phyloP scores from a whole-genome alignment of 2,113 vertebrate genomes.

The Nansenia antarctica region DNA sequence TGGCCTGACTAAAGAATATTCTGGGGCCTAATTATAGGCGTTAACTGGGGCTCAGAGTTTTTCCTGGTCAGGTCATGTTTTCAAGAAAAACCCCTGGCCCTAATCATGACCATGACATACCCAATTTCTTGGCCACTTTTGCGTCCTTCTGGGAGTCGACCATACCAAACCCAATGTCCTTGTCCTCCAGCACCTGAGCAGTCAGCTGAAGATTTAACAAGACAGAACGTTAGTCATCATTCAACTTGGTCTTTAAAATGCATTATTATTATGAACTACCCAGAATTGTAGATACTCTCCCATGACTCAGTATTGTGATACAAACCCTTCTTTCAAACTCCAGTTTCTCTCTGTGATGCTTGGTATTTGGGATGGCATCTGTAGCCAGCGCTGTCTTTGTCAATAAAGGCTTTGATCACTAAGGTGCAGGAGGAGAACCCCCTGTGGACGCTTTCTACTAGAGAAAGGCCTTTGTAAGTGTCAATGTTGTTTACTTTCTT shows the following conservation, averaged over 20 bases:
- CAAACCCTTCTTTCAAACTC: background rate
- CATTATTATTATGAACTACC: background rate
- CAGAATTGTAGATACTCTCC: background rate
- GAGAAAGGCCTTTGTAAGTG: slow-evolving; percentile 13
- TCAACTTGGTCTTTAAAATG: background rate
- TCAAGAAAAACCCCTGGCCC: background rate
- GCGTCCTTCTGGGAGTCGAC: slow-evolving; percentile 91
- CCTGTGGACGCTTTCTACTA: slow-evolving; percentile 28
- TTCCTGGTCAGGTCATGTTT: background rate
- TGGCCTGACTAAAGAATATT: background rate
- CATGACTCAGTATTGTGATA: background rate
- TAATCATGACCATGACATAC: slow-evolving; percentile 62
- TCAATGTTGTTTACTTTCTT: slow-evolving; percentile 23
- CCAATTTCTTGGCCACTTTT: slow-evolving; percentile 93
- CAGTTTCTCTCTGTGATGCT: background rate
- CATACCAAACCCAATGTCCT: slow-evolving; percentile 90
- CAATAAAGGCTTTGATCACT: slow-evolving; percentile 27
- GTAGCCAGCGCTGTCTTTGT: slow-evolving; percentile 33
- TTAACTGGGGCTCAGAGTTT: background rate
- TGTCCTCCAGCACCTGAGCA: slow-evolving; percentile 93
- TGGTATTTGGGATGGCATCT: slow-evolving; percentile 15
- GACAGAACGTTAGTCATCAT: slow-evolving; percentile 8
- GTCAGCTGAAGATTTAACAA: slow-evolving; percentile 78
- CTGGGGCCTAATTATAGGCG: background rate
- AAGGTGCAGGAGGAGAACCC: background rate